Evolutionary conservation across 2,113 vertebrate species (phyloP).

Genomic region (Sorex fumeus): DNA sequence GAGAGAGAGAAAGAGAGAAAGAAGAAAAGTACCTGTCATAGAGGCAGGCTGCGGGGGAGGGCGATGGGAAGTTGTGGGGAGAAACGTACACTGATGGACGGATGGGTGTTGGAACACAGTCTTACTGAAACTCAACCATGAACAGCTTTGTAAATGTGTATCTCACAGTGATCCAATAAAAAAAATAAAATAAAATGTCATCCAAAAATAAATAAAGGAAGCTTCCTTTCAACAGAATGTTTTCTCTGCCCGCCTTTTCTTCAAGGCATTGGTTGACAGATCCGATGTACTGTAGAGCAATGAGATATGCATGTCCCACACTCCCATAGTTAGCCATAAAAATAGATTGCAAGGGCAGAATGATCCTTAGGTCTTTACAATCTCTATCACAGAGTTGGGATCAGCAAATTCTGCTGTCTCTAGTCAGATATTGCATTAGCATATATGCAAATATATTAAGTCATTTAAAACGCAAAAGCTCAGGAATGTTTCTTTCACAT

Average conservation of each 20-base stretch:
- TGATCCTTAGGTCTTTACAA: not conserved
- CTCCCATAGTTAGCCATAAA: not conserved
- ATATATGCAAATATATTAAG: not conserved
- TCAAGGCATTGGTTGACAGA: not conserved
- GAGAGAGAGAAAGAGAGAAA: too few species aligned
- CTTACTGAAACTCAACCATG: not conserved
- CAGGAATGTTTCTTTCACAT: not conserved
- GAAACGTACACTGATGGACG: too few species aligned
- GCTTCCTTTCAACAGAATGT: not conserved
- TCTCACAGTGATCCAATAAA: too few species aligned
- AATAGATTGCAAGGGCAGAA: not conserved
- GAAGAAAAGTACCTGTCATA: too few species aligned
- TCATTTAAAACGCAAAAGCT: not conserved
- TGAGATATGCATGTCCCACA: accelerated
- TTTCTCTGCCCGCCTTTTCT: not conserved
- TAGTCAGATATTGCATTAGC: not conserved
- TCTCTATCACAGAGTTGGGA: not conserved
- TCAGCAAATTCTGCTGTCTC: not conserved
- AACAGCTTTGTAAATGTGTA: too few species aligned
- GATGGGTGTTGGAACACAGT: too few species aligned
- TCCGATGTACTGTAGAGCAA: not conserved
- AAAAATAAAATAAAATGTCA: too few species aligned
- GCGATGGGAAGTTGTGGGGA: too few species aligned
- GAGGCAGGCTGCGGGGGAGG: too few species aligned
- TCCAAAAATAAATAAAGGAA: not conserved